Conservation (phyloP, 2,888 invertebrate species). For the Aplocera efformata region DNA sequence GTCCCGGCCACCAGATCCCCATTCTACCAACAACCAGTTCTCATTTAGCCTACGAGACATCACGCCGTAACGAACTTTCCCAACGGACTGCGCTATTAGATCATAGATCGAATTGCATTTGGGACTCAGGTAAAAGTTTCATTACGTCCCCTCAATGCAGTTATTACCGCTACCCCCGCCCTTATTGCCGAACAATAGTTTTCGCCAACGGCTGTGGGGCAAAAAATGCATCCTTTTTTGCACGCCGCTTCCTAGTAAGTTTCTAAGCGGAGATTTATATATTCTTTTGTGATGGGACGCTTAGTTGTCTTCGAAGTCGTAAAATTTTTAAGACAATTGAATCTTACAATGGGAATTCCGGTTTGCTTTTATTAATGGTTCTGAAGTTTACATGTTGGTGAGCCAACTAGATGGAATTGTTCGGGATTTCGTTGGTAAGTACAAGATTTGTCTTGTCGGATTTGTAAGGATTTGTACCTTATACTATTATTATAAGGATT, state of each 20-base stretch:
- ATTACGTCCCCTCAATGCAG: slow-evolving; percentile 65
- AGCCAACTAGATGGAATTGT: no score
- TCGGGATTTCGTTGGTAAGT: neutral
- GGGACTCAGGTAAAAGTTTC: slow-evolving; percentile 67
- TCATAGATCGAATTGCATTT: slow-evolving; percentile 31
- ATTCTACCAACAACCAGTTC: slow-evolving; percentile 59
- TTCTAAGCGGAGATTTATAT: slow-evolving; percentile 45
- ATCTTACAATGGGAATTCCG: slow-evolving; percentile 20
- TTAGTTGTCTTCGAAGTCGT: slow-evolving; percentile 33
- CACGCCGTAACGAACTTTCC: slow-evolving; percentile 11
- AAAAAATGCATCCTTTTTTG: slow-evolving; percentile 71
- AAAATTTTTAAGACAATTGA: slow-evolving; percentile 37
- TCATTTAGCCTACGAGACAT: slow-evolving; percentile 41
- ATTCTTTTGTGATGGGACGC: slow-evolving; percentile 35
- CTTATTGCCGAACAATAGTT: slow-evolving; percentile 57
- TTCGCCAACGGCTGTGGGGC: slow-evolving; percentile 60
- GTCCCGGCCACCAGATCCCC: slow-evolving; percentile 42
- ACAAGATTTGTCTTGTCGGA: no score
- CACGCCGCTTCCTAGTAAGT: slow-evolving; percentile 61
- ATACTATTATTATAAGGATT: no score
- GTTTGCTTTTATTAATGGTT: slow-evolving; percentile 3
- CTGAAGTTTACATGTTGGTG: no score
- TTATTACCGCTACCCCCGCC: slow-evolving; percentile 60
- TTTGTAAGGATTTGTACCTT: no score
- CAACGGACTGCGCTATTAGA: slow-evolving; percentile 26